Conservation (phyloP, 2,797 vertebrate genomes). For the Gymnothorax javanicus region DNA sequence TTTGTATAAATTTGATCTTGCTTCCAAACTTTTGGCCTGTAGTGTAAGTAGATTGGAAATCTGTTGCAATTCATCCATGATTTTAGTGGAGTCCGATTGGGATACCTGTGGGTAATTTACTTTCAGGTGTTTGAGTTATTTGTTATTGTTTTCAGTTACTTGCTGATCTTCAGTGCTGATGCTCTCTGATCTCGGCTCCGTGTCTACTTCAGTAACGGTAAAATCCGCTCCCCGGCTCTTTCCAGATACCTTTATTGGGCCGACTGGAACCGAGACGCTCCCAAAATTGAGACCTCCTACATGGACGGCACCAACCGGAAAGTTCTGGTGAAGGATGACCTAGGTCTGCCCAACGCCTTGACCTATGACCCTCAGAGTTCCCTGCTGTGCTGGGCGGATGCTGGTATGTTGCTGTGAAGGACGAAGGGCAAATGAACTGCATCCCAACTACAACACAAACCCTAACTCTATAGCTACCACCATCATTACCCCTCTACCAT, state of each 20-base stretch:
- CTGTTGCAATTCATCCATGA: too few relatives aligned
- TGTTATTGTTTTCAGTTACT: neutral
- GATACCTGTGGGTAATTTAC: too few relatives aligned
- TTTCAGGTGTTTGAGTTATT: too few relatives aligned
- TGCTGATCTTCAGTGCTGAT: neutral
- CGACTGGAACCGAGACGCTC: constrained; percentile 92
- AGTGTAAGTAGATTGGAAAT: too few relatives aligned
- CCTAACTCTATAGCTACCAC: too few relatives aligned
- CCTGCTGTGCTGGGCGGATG: constrained; percentile 91
- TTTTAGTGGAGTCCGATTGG: too few relatives aligned
- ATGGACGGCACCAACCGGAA: constrained; percentile 89
- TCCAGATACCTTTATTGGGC: constrained; percentile 88
- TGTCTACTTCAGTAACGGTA: neutral
- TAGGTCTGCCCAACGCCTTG: constrained; percentile 87
- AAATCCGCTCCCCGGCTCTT: neutral
- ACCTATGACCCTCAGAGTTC: constrained; percentile 83
- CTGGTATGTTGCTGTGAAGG: constrained; percentile 71
- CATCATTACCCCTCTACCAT: too few relatives aligned
- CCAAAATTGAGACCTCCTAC: constrained; percentile 91
- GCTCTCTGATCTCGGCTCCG: neutral
- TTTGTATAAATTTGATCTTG: too few relatives aligned
- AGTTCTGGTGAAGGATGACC: constrained; percentile 82
- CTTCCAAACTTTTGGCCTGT: too few relatives aligned
- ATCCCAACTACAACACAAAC: neutral
- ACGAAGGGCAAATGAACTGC: neutral